These are phyloP conservation scores for Salarias fasciatus DNA, from an alignment of 2,797 vertebrate species.

Conservation along the genomic window DNA sequence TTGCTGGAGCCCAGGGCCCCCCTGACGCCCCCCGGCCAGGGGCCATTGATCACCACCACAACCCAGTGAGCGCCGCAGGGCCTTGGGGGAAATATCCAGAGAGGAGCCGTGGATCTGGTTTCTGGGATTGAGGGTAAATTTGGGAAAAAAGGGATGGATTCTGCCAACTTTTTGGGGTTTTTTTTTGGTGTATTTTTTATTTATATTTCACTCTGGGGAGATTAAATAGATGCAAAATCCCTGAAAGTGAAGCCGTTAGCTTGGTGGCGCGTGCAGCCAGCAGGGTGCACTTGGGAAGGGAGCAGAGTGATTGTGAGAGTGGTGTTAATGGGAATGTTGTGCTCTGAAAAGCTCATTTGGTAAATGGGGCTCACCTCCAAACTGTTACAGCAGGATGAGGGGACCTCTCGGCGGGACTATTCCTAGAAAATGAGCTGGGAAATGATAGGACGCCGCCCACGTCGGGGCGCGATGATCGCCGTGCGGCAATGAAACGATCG, in stretches of 20 bases:
- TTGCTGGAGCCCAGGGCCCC: constrained; percentile 68
- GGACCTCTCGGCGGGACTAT: constrained; percentile 56
- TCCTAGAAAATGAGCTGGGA: constrained; percentile 68
- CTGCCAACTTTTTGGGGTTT: background rate
- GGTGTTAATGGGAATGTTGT: constrained; percentile 64
- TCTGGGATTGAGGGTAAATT: constrained; percentile 18
- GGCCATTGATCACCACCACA: constrained; percentile 82
- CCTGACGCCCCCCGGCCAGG: constrained; percentile 51
- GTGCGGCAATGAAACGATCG: constrained; percentile 60
- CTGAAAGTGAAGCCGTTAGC: constrained; percentile 21
- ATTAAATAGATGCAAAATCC: constrained; percentile 4
- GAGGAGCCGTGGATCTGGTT: constrained; percentile 34
- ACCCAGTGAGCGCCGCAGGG: constrained; percentile 48
- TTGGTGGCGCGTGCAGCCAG: constrained; percentile 10
- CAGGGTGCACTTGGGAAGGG: constrained; percentile 18
- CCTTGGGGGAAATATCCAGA: constrained; percentile 59
- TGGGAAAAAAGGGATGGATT: constrained; percentile 1
- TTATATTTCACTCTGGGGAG: constrained; percentile 9
- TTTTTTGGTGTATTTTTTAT: too few species aligned
- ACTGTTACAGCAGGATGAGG: constrained; percentile 63
- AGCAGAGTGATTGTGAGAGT: constrained; percentile 46
- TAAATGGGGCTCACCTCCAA: constrained; percentile 76
- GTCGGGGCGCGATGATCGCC: constrained; percentile 34
- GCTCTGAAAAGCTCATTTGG: constrained; percentile 68
- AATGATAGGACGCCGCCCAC: constrained; percentile 56